phyloP scores from a whole-genome alignment of 2,888 invertebrate genomes.

The Tipula helvola region DNA sequence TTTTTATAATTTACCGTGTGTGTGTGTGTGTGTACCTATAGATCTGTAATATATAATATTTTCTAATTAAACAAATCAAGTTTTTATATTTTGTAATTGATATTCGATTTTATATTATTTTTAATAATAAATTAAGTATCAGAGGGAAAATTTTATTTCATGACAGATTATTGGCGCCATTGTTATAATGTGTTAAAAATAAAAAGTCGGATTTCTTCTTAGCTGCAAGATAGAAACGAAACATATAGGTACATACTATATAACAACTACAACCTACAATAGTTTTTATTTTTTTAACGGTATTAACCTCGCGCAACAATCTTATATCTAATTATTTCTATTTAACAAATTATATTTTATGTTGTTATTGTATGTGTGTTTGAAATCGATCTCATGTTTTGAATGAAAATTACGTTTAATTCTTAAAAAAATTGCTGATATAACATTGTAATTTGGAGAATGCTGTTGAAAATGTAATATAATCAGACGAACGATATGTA shows the following conservation, averaged over 20 bases:
- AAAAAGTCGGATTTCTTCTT: neutral
- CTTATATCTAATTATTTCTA: neutral
- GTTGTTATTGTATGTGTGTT: neutral
- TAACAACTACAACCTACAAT: neutral
- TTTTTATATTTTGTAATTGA: neutral
- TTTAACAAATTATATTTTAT: neutral
- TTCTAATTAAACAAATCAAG: conserved; percentile 4
- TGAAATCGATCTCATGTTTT: neutral
- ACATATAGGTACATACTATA: too few relatives aligned
- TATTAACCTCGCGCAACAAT: neutral
- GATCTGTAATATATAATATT: neutral
- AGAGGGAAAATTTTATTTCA: neutral
- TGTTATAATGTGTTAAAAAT: neutral
- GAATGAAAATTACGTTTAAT: neutral
- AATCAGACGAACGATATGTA: neutral
- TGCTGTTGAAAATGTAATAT: neutral
- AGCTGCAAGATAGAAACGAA: neutral
- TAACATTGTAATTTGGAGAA: neutral
- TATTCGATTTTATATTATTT: neutral
- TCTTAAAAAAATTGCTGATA: neutral
- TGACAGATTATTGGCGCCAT: conserved; percentile 4
- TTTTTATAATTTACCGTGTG: neutral
- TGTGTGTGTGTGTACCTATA: neutral
- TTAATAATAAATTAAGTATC: neutral
- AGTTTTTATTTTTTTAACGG: neutral